These are phyloP conservation scores for Jacana jacana DNA, from an alignment of 2,113 vertebrate genomes.

Conservation along the genomic window DNA sequence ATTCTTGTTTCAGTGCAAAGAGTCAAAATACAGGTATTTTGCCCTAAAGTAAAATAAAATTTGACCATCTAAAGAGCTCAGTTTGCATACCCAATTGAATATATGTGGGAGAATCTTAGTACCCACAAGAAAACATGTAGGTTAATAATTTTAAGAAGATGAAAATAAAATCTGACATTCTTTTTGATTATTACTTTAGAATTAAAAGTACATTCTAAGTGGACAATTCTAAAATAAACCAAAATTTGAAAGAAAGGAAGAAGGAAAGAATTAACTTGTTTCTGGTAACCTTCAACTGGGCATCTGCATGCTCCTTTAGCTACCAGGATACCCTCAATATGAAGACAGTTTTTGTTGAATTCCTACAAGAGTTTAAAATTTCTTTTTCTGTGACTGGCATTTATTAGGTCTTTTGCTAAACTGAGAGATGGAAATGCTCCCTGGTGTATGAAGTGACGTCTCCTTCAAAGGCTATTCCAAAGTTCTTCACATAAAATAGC, in stretches of 20 bases:
- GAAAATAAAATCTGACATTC: background rate
- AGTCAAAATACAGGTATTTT: background rate
- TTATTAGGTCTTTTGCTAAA: background rate
- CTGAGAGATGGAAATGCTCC: background rate
- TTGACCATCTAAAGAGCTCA: background rate
- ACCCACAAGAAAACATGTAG: background rate
- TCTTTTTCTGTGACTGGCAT: background rate
- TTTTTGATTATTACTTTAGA: background rate
- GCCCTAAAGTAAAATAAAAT: background rate
- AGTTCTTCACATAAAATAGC: background rate
- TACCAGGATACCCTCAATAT: background rate
- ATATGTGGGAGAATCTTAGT: background rate
- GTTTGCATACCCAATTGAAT: background rate
- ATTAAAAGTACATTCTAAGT: background rate
- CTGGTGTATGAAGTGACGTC: background rate
- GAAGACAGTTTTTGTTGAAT: background rate
- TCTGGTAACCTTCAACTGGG: background rate
- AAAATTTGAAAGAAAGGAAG: background rate
- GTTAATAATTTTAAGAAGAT: background rate
- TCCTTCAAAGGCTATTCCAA: background rate
- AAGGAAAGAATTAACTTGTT: background rate
- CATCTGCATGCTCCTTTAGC: background rate
- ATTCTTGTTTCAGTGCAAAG: background rate
- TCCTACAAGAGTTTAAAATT: background rate
- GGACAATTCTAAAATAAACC: background rate